Evolutionary conservation across 2,888 invertebrate species (phyloP).

Genomic region (Tiphia femorata): DNA sequence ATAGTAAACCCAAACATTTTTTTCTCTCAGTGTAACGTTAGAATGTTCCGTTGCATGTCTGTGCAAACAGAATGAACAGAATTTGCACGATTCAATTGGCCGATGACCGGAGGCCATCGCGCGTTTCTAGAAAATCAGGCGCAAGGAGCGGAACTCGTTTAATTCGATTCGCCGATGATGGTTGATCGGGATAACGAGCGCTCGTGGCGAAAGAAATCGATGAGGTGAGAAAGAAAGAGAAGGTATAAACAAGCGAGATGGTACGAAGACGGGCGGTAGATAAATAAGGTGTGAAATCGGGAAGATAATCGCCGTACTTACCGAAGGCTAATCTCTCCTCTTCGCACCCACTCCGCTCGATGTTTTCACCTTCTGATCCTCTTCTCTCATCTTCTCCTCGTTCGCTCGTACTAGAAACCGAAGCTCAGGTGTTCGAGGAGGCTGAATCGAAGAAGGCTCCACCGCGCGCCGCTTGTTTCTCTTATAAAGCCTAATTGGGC

Average conservation of each 20-base stretch:
- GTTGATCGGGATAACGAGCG: neutral
- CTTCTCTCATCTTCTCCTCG: neutral
- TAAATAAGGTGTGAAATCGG: constrained; percentile 52
- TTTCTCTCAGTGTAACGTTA: no score
- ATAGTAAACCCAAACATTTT: no score
- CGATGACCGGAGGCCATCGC: no score
- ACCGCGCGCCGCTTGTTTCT: constrained; percentile 9
- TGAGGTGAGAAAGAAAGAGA: neutral
- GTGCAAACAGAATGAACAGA: no score
- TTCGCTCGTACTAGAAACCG: neutral
- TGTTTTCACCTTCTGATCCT: no score
- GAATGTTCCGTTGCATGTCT: no score
- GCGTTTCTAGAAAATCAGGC: no score
- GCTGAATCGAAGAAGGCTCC: constrained; percentile 7
- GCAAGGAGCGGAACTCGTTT: no score
- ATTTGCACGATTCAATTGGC: no score
- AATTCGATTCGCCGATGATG: no score
- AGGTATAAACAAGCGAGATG: neutral
- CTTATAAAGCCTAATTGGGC: constrained; percentile 48
- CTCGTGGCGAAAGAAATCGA: neutral
- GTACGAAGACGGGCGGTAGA: constrained; percentile 35
- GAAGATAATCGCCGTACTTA: constrained; percentile 9
- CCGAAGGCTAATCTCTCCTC: constrained; percentile 12
- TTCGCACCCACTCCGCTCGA: neutral
- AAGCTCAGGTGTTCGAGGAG: constrained; percentile 24